These are phyloP conservation scores for Arion vulgaris DNA, from an alignment of 1,140 invertebrate genomes.

Conservation along the genomic window DNA sequence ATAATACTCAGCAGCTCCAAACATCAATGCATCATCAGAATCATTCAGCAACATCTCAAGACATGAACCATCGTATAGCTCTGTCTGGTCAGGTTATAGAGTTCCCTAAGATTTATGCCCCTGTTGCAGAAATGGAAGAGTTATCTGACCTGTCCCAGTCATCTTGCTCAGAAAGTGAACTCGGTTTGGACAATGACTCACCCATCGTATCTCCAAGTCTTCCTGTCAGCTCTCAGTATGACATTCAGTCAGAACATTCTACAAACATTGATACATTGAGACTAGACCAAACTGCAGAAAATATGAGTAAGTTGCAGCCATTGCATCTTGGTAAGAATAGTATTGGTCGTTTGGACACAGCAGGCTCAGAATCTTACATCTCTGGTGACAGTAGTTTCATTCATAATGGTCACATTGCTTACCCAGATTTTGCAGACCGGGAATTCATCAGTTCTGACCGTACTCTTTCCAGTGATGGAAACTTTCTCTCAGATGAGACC, in stretches of 20 bases:
- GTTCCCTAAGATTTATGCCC: constrained; percentile 38
- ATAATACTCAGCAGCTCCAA: constrained; percentile 5
- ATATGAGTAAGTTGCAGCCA: constrained; percentile 29
- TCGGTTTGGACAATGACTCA: constrained; percentile 31
- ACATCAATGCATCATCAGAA: neutral
- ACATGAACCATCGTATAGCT: neutral
- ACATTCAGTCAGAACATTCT: neutral
- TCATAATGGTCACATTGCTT: constrained; percentile 43
- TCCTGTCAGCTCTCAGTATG: neutral
- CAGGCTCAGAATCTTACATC: constrained; percentile 40
- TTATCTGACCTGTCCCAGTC: constrained; percentile 49
- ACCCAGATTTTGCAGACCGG: constrained; percentile 37
- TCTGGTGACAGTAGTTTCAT: constrained; percentile 48
- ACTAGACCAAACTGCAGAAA: constrained; percentile 39
- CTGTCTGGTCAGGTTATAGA: neutral
- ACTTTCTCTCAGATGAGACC: constrained; percentile 27
- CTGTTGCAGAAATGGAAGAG: constrained; percentile 48
- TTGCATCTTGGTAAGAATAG: constrained; percentile 34
- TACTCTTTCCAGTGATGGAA: neutral
- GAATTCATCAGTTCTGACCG: neutral
- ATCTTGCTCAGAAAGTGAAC: constrained; percentile 42
- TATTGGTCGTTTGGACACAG: constrained; percentile 26
- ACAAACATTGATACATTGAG: constrained; percentile 5
- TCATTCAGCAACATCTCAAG: neutral
- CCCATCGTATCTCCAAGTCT: constrained; percentile 12